Conservation (phyloP, 2,797 vertebrate species). For the Craterocephalus amniculus region DNA sequence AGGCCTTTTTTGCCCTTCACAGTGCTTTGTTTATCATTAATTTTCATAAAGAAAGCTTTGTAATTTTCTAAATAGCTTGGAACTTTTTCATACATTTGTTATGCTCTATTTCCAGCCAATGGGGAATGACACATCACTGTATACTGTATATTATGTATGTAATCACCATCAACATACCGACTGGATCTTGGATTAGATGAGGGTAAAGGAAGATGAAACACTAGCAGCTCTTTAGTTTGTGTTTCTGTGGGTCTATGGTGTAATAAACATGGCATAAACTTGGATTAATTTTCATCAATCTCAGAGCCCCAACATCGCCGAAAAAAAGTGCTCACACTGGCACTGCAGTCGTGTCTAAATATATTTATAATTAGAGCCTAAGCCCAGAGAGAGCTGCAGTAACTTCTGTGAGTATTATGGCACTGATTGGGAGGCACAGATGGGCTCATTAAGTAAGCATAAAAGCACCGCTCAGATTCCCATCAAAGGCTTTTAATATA, state of each 20-base stretch:
- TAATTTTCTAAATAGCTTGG: background rate
- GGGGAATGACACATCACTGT: background rate
- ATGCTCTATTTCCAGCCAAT: conserved; percentile 6
- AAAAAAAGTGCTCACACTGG: conserved; percentile 17
- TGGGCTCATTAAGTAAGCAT: conserved; percentile 45
- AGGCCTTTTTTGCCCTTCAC: background rate
- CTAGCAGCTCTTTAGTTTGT: background rate
- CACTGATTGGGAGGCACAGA: conserved; percentile 48
- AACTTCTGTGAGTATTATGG: conserved; percentile 29
- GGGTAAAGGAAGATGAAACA: background rate
- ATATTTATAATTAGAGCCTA: conserved; percentile 43
- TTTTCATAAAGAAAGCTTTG: background rate
- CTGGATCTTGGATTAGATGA: background rate
- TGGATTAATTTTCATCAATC: conserved; percentile 22
- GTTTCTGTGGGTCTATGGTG: background rate
- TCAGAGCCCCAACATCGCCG: background rate
- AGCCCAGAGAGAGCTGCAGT: conserved; percentile 14
- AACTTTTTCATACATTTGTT: conserved; percentile 1
- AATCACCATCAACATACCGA: background rate
- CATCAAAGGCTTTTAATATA: conserved; percentile 35
- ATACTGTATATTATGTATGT: background rate
- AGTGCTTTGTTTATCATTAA: background rate
- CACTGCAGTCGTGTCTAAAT: conserved; percentile 39
- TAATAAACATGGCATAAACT: conserved; percentile 28
- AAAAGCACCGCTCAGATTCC: conserved; percentile 46